phyloP scores from a whole-genome alignment of 2,888 invertebrate species.

The Oithona nana region DNA sequence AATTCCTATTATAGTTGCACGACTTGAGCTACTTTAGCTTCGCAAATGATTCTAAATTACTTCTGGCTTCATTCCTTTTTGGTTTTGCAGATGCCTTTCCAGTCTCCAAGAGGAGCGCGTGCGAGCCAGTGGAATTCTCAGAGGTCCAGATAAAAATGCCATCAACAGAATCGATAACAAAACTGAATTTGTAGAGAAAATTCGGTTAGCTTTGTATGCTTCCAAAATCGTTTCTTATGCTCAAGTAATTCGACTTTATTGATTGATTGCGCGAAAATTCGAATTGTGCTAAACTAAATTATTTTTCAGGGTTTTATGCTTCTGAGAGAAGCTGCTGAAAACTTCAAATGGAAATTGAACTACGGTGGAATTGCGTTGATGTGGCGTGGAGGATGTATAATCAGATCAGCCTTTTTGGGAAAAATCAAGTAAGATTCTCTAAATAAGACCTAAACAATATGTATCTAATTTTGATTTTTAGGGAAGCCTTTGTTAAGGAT shows the following conservation, averaged over 20 bases:
- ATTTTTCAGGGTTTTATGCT: constrained; percentile 59
- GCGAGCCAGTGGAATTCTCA: constrained; percentile 52
- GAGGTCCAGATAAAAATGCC: constrained; percentile 41
- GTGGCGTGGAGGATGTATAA: constrained; percentile 99
- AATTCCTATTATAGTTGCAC: background rate
- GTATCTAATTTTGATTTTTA: background rate
- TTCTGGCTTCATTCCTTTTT: background rate
- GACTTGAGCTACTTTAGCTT: background rate
- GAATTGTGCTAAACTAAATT: background rate
- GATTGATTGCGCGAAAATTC: too few species aligned
- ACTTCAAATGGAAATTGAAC: constrained; percentile 83
- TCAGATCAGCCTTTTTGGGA: constrained; percentile 55
- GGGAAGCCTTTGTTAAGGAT: constrained; percentile 68
- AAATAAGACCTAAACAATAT: too few species aligned
- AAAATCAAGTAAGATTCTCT: constrained; percentile 46
- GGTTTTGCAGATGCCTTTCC: background rate
- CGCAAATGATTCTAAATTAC: background rate
- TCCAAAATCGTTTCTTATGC: constrained; percentile 97
- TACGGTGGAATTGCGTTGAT: constrained; percentile 94
- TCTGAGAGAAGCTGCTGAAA: constrained; percentile 70
- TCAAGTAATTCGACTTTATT: constrained; percentile 34
- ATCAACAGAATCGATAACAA: constrained; percentile 45
- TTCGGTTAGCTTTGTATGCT: constrained; percentile 71
- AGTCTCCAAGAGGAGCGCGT: constrained; percentile 47
- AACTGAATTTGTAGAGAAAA: constrained; percentile 56